Evolutionary conservation across 2,888 invertebrate genomes (phyloP), one percentile per base, ranked within the genome.

Genomic region (Noctua pronuba): DNA sequence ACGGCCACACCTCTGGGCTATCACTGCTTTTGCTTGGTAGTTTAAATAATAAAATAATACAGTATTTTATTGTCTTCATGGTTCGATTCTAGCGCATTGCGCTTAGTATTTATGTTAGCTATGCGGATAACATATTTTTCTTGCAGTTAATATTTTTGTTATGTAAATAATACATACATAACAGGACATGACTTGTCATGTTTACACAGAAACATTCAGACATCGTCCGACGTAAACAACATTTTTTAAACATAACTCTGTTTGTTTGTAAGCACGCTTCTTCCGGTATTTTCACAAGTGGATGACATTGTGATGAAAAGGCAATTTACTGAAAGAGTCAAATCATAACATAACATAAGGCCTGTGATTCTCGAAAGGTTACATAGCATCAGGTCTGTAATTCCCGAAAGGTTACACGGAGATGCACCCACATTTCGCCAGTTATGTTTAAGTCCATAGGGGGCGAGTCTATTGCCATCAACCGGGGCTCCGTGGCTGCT

Each of bases 211-310:
- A 73, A 28, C 16, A 82, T 65, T 11, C 58, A 35, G 46, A n/a
- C 44, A 35, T 28, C 31, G 62, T 68, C 28, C 31, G 21, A 13
- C n/a, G 18, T 49, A 49, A 60, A 79, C 49, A 71, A 21, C 24
- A 67, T 70, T 73, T 83, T 66, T 73, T 1, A 66, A 71, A 71
- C 49, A 77, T 18, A 11, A 44, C n/a, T 70, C 16, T 21, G 55
- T 68, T 77, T 80, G 49, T 80, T 75, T 73, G 58, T 65, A 69
- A 72, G 62, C 70, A 71, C 38, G 31, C 16, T 64, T 28, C 7
- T n/a, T 31, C 24, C 16, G 16, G 7, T 46, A 55, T 24, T 49
- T 38, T 24, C 18, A 35, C 13, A 65, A 46, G 11, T 28, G n/a
- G 21, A 18, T 66, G 3, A 13, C 49, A 64, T 74, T 49, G 28